Percentiles rank a stretch among this genome's conserved stretches.
phyloP scores from a whole-genome alignment of 2,113 vertebrate species.

The Mastomys coucha region DNA sequence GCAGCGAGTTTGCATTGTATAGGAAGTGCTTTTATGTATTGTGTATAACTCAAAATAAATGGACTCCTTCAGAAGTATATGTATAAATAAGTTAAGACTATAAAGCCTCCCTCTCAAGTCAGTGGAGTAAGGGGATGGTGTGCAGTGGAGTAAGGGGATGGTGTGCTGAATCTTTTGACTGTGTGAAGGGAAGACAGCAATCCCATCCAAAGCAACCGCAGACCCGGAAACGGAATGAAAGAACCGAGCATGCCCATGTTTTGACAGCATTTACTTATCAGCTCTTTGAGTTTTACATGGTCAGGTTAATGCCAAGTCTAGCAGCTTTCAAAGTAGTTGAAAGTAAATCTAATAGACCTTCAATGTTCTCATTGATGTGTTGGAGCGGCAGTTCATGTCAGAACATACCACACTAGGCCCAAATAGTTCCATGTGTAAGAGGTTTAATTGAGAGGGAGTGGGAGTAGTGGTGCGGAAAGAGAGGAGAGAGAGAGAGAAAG shows the following conservation, averaged over 20 bases:
- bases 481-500: too few relatives aligned
- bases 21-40: neutral
- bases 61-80: neutral
- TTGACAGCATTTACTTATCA: neutral
- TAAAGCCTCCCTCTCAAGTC: neutral
- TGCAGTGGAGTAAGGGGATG: neutral
- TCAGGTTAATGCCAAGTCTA: neutral
- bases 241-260: neutral
- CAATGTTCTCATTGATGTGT: too few relatives aligned
- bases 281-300: neutral
- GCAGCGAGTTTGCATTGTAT: neutral
- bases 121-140: neutral
- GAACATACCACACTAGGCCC: too few relatives aligned
- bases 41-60: neutral
- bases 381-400: too few relatives aligned
- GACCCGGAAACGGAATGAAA: neutral
- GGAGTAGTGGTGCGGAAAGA: too few relatives aligned
- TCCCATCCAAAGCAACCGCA: neutral
- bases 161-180: too few relatives aligned
- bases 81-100: neutral
- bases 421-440: too few relatives aligned
- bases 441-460: too few relatives aligned
- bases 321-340: neutral
- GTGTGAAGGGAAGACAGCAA: neutral
- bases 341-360: neutral